phyloP scores from a whole-genome alignment of 2,797 vertebrate species.

The Chaetodon trifasciatus region DNA sequence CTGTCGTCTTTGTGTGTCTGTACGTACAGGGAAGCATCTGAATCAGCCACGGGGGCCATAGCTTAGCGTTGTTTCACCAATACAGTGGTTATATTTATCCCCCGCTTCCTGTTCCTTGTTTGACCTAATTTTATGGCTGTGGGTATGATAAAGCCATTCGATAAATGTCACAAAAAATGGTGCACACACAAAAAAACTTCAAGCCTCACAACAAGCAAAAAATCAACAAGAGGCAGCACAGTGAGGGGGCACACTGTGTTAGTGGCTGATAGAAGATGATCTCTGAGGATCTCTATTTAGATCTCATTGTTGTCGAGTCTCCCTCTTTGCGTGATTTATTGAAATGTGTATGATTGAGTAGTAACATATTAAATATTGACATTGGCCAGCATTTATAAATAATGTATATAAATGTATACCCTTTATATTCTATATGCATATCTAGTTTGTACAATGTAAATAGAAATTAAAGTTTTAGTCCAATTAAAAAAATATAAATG shows the following conservation, averaged over 20 bases:
- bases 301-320: conserved; percentile 54
- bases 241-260: conserved; percentile 41
- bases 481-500: conserved; percentile 83
- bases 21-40: conserved; percentile 58
- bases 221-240: conserved; percentile 42
- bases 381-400: conserved; percentile 87
- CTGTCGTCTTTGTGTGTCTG: conserved; percentile 51
- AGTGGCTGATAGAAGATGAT: conserved; percentile 70
- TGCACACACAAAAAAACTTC: conserved; percentile 21
- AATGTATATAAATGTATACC: conserved; percentile 88
- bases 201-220: conserved; percentile 46
- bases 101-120: conserved; percentile 23
- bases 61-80: conserved; percentile 39
- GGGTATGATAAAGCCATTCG: conserved; percentile 26
- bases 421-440: conserved; percentile 88
- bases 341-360: conserved; percentile 75
- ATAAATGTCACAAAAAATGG: conserved; percentile 12
- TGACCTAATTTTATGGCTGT: conserved; percentile 20
- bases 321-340: conserved; percentile 74
- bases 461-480: conserved; percentile 85
- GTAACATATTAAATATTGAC: conserved; percentile 79
- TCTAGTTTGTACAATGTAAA: conserved; percentile 91
- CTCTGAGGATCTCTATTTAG: conserved; percentile 58
- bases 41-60: conserved; percentile 64
- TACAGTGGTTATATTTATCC: conserved; percentile 47